These are phyloP conservation scores for Leucoptera coffeella DNA, from an alignment of 2,888 invertebrate genomes.

Conservation along the genomic window DNA sequence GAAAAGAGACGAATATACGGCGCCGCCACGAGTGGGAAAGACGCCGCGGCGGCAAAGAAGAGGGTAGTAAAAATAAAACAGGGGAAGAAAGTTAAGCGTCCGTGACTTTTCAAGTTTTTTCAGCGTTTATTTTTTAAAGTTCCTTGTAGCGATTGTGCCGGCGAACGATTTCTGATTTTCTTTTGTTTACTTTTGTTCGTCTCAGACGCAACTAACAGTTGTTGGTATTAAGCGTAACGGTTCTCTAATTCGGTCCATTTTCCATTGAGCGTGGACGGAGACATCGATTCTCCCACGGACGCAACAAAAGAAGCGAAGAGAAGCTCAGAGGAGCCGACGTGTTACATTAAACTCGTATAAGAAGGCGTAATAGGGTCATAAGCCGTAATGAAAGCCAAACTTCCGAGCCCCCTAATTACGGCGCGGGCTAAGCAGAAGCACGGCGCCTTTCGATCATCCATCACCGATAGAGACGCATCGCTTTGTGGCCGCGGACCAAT, in stretches of 20 bases:
- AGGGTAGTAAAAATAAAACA: slow-evolving; percentile 49
- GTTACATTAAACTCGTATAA: slow-evolving; percentile 31
- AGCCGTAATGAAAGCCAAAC: slow-evolving; percentile 45
- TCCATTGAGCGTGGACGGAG: too few relatives aligned
- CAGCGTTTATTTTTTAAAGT: slow-evolving; percentile 47
- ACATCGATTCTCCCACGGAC: too few relatives aligned
- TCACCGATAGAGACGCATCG: slow-evolving; percentile 38
- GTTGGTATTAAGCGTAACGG: too few relatives aligned
- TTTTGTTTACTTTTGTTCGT: slow-evolving; percentile 30
- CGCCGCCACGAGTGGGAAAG: slow-evolving; percentile 13
- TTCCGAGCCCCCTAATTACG: slow-evolving; percentile 45
- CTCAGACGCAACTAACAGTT: too few relatives aligned
- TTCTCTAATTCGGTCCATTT: too few relatives aligned
- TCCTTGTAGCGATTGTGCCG: slow-evolving; percentile 30
- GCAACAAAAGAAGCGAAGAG: too few relatives aligned
- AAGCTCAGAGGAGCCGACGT: too few relatives aligned
- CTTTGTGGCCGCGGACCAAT: slow-evolving; percentile 53
- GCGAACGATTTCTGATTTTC: slow-evolving; percentile 33
- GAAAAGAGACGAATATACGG: slow-evolving; percentile 20
- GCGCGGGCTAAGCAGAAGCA: slow-evolving; percentile 37
- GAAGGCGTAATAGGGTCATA: slow-evolving; percentile 38
- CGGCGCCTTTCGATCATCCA: slow-evolving; percentile 47
- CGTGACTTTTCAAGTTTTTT: slow-evolving; percentile 54
- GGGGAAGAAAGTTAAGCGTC: slow-evolving; percentile 54
- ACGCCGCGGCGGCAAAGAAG: slow-evolving; percentile 20